phyloP scores from a whole-genome alignment of 2,113 vertebrate genomes.

The Corythaeola cristata region DNA sequence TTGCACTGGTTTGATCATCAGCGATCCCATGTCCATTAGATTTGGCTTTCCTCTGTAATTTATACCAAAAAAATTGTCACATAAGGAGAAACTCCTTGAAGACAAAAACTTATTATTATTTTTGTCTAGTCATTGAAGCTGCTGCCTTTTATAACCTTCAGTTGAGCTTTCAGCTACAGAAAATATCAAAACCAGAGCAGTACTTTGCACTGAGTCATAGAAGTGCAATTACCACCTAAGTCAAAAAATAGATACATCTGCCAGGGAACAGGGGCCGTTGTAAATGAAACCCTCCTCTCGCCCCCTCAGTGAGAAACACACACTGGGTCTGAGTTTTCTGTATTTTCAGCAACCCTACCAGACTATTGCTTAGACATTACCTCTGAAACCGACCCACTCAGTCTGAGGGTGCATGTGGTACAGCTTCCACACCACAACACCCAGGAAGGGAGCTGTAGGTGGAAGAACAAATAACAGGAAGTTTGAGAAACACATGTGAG shows the following conservation, averaged over 20 bases:
- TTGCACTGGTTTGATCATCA: constrained; percentile 96
- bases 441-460: constrained; percentile 13
- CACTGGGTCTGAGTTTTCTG: neutral
- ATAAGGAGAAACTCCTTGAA: neutral
- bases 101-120: neutral
- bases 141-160: neutral
- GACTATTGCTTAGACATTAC: neutral
- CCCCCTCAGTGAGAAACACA: neutral
- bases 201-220: neutral
- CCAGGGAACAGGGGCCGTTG: neutral
- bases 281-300: neutral
- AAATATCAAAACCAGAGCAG: neutral
- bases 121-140: neutral
- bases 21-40: constrained; percentile 91
- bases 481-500: neutral
- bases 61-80: neutral
- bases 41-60: constrained; percentile 87
- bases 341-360: neutral
- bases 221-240: neutral
- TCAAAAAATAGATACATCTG: neutral
- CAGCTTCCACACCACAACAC: neutral
- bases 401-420: neutral
- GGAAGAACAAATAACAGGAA: constrained; percentile 42
- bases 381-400: neutral
- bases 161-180: neutral